Evolutionary conservation across 1,140 invertebrate genomes (phyloP).

Genomic region (Drosophila eugracilis): DNA sequence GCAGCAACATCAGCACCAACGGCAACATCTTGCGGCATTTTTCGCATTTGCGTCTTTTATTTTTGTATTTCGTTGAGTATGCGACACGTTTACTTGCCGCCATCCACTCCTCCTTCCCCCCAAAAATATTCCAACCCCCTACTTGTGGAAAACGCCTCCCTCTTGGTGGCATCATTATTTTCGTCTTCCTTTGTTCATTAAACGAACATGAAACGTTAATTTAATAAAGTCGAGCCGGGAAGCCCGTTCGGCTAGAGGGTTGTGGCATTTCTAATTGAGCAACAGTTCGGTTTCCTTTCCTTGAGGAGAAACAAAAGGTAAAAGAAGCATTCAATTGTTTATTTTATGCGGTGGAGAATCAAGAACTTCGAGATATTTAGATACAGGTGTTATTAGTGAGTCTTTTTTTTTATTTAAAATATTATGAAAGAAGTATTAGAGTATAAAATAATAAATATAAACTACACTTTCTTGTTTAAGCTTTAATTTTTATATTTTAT

Average conservation of each 20-base stretch:
- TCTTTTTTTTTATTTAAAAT: background rate
- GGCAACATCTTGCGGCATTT: slow-evolving; percentile 82
- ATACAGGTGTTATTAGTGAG: background rate
- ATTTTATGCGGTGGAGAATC: slow-evolving; percentile 6
- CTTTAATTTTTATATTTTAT: too few species aligned
- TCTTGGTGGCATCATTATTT: slow-evolving; percentile 78
- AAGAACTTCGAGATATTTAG: background rate
- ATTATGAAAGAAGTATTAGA: too few species aligned
- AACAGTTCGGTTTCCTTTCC: slow-evolving; percentile 13
- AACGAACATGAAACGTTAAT: slow-evolving; percentile 84
- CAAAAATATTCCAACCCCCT: background rate
- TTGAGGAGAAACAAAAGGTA: slow-evolving; percentile 15
- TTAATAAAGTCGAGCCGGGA: slow-evolving; percentile 77
- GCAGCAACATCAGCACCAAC: slow-evolving; percentile 38
- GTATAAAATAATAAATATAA: too few species aligned
- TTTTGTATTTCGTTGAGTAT: slow-evolving; percentile 64
- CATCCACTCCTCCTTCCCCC: too few species aligned
- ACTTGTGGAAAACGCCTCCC: slow-evolving; percentile 19
- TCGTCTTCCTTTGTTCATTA: slow-evolving; percentile 81
- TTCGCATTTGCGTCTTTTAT: slow-evolving; percentile 78
- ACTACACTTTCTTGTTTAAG: too few species aligned
- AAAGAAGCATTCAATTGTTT: slow-evolving; percentile 19
- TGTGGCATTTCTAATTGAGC: slow-evolving; percentile 65
- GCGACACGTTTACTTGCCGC: slow-evolving; percentile 69
- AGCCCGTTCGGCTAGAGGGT: slow-evolving; percentile 32